phyloP scores from a whole-genome alignment of 2,888 invertebrate genomes.

The Pseudococcus longispinus region DNA sequence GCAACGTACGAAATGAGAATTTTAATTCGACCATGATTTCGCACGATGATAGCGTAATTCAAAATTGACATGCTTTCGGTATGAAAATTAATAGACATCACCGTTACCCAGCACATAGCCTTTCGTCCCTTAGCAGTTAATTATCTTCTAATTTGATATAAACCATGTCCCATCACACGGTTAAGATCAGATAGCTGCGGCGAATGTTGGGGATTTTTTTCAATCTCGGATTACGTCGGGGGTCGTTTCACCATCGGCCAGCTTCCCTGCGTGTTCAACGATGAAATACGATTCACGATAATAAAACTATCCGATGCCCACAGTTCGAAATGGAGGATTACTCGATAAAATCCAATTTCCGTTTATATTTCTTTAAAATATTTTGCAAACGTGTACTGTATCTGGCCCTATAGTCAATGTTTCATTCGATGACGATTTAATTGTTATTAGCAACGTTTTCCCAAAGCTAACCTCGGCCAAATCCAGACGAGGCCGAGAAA shows the following conservation, averaged over 20 bases:
- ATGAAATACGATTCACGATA: conserved; percentile 17
- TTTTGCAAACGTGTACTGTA: not conserved
- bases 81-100: conserved; percentile 18
- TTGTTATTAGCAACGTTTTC: not conserved
- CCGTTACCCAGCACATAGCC: not conserved
- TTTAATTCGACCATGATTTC: not conserved
- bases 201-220: not conserved
- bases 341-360: conserved; percentile 46
- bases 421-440: not conserved
- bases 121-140: conserved; percentile 41
- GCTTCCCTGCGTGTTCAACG: not conserved
- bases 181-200: conserved; percentile 22
- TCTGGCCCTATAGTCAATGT: not conserved
- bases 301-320: not conserved
- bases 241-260: conserved; percentile 27
- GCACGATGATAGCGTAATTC: not conserved
- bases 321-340: not conserved
- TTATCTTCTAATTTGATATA: conserved; percentile 44
- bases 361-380: conserved; percentile 8
- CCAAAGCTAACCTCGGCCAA: not conserved
- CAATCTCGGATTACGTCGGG: conserved; percentile 39
- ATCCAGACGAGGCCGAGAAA: not conserved
- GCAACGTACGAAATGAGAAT: not conserved
- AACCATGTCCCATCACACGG: conserved; percentile 40
- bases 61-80: conserved; percentile 2